Evolutionary conservation across 1,140 invertebrate species (phyloP), one percentile per base, ranked within the genome.

Genomic region (Anthonomus grandis): DNA sequence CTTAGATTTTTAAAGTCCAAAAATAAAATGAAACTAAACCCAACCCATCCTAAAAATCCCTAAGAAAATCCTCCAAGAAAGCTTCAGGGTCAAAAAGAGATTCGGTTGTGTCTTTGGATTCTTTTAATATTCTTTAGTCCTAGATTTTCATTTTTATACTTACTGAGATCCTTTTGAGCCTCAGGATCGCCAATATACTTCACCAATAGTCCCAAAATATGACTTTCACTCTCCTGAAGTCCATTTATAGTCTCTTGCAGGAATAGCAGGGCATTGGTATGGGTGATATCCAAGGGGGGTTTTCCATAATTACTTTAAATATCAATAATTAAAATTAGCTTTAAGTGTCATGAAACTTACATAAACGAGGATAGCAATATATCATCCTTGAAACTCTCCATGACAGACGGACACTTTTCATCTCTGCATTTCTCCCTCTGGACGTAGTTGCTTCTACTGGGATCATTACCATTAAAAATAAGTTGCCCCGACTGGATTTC

Each of bases 101-200:
- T n/a, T n/a, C n/a, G n/a, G n/a, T n/a, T n/a, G n/a, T n/a, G n/a
- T n/a, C n/a, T n/a, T n/a, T n/a, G n/a, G n/a, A n/a, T n/a, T n/a
- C n/a, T n/a, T n/a, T n/a, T n/a, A n/a, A n/a, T n/a, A n/a, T n/a
- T n/a, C n/a, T n/a, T n/a, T n/a, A n/a, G n/a, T n/a, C n/a, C n/a
- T n/a, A n/a, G n/a, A n/a, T n/a, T 8, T n/a, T 31, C 27, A 31
- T 31, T 31, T 31, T n/a, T 6, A 10, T 24, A 25, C 24, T 61
- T 62, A 64, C 62, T 39, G 18, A 64, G 24, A 41, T 64, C 50
- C 42, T 55, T 49, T 39, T 56, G 59, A 18, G 49, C 34, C 17
- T 3, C 53, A 0, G 39, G 15, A 37, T 64, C 60, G 15, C 22
- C 36, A 17, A 64, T 51, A 46, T 64, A 63, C 31, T 60, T 64